Evolutionary conservation across 2,888 invertebrate species (phyloP), one percentile per base, ranked within the genome.

Genomic region (Caenorhabditis afra): DNA sequence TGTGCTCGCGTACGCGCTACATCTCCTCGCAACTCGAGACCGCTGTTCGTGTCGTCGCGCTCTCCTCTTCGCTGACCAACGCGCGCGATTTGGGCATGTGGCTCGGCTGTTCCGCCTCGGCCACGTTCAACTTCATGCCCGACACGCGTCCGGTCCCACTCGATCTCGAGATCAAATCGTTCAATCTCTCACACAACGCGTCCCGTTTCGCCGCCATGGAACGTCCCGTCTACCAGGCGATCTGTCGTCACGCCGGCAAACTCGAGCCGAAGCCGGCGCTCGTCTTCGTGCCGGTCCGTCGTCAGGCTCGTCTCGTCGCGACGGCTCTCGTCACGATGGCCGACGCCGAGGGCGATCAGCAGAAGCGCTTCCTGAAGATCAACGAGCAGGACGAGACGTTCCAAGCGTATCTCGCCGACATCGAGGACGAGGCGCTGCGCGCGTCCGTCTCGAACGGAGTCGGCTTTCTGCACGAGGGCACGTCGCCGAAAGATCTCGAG

Each of bases 61-160:
- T 99, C 14, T 95, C 96, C 3, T 94, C 96, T 0, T 96, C 98
- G 0, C 92, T 99, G 59, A 95, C 96, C 16, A 97, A 98, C 92
- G 97, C 98, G 0, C 94, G 79, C 23, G 82, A 84, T 45, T 68
- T 89, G 18, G 87, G 87, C n/a, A 83, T 85, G 44, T 89, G 89
- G 89, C 82, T 89, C 12, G 90, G 97, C 20, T 97, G 97, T 89
- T 94, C 94, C 86, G 94, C 96, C 2, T 95, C 96, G 87, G 94
- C 95, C 29, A 95, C 96, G 1, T 99, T 98, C 92, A 99, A 99
- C 92, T 99, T 99, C 92, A 97, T 98, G 90, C 98, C 99, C 0
- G 96, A 96, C 90, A 97, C 98, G 2, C 93, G 99, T 1, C 99
- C 98, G 0, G 93, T 97, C 45, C 97, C 97, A 0, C 91, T 99